Evolutionary conservation across 2,888 invertebrate genomes (phyloP).

Genomic region (Reticulitermes lucifugus): DNA sequence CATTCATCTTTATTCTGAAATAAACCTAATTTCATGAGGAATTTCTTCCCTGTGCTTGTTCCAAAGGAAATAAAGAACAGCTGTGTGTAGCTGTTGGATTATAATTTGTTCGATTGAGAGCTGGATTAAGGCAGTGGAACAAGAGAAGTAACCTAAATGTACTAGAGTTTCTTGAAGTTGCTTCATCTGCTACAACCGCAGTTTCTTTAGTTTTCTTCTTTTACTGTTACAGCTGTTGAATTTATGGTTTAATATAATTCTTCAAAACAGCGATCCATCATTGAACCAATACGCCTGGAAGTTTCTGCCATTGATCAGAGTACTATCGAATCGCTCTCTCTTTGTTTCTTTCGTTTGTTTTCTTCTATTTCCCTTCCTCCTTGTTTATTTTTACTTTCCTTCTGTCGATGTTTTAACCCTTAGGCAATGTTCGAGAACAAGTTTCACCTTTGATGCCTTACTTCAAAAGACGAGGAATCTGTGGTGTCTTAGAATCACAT

Average conservation of each 20-base stretch:
- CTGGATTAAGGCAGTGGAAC: too few relatives aligned
- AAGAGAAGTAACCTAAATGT: too few relatives aligned
- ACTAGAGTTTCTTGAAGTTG: too few relatives aligned
- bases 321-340: background rate
- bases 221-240: conserved; percentile 1
- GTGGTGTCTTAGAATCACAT: background rate
- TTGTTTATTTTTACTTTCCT: conserved; percentile 4
- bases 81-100: too few relatives aligned
- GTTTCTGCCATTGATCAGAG: background rate
- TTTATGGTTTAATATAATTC: conserved; percentile 13
- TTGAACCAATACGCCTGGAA: background rate
- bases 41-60: too few relatives aligned
- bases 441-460: background rate
- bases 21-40: too few relatives aligned
- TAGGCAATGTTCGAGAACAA: background rate
- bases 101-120: too few relatives aligned
- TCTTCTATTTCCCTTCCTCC: background rate
- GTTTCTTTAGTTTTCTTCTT: background rate
- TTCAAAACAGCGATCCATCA: conserved; percentile 6
- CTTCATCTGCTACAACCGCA: conserved; percentile 6
- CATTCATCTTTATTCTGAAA: too few relatives aligned
- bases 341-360: conserved; percentile 2
- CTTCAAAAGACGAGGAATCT: background rate
- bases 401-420: conserved; percentile 3
- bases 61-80: too few relatives aligned